These are phyloP conservation scores for Hippoglossus stenolepis DNA, from an alignment of 2,113 vertebrate genomes.

Conservation along the genomic window DNA sequence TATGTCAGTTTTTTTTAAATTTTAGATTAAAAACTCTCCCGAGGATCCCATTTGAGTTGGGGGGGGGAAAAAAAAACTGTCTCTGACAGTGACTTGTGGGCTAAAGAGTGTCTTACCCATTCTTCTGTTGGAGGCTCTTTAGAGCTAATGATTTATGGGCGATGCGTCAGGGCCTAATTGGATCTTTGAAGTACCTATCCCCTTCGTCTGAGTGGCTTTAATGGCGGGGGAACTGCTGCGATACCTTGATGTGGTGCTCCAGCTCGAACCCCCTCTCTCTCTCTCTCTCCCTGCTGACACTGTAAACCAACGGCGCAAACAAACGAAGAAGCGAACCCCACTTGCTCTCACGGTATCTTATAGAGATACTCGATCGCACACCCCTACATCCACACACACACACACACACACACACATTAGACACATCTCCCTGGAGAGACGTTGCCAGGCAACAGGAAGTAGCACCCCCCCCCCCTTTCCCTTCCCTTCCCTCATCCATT, in stretches of 20 bases:
- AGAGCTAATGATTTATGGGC: constrained; percentile 62
- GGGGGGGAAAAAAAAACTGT: neutral
- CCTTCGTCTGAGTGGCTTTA: constrained; percentile 55
- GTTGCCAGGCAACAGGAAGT: constrained; percentile 81
- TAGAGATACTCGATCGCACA: constrained; percentile 23
- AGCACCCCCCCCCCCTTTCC: constrained; percentile 2
- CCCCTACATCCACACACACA: constrained; percentile 17
- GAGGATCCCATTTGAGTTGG: constrained; percentile 21
- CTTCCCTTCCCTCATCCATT: neutral
- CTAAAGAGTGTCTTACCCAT: constrained; percentile 21
- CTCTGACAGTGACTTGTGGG: constrained; percentile 30
- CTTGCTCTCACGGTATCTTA: constrained; percentile 40
- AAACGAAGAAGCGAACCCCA: constrained; percentile 43
- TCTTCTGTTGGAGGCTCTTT: constrained; percentile 28
- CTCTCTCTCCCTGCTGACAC: constrained; percentile 1
- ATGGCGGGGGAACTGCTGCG: constrained; percentile 4
- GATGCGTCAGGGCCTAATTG: constrained; percentile 65
- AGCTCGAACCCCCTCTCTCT: neutral
- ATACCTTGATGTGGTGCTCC: constrained; percentile 20
- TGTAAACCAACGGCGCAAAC: constrained; percentile 3
- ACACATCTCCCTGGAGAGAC: constrained; percentile 33
- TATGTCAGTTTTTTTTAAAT: neutral
- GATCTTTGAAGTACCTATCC: constrained; percentile 62
- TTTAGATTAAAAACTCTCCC: constrained; percentile 25
- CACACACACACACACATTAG: neutral